Evolutionary conservation across 1,140 invertebrate species (phyloP).

Genomic region (Cardiocondyla obscurior): DNA sequence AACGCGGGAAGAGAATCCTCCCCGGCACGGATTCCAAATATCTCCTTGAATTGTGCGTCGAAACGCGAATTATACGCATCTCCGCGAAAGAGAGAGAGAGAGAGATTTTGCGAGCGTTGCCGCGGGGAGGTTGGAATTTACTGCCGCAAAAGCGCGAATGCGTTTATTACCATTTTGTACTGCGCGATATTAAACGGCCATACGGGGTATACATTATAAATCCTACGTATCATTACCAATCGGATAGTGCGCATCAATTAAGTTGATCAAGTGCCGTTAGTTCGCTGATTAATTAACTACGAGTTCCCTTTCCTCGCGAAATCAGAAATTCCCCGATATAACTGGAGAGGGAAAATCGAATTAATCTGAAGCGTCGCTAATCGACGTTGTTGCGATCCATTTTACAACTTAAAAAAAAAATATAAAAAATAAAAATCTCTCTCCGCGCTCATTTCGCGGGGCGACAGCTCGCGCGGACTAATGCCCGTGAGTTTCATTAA

Average conservation of each 20-base stretch:
- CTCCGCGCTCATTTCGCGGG: not conserved
- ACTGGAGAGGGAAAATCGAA: not conserved
- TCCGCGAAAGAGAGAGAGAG: conserved; percentile 8
- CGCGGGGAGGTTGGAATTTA: conserved; percentile 39
- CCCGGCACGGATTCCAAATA: conserved; percentile 66
- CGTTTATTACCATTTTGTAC: conserved; percentile 30
- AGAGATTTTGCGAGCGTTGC: conserved; percentile 61
- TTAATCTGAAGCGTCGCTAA: not conserved
- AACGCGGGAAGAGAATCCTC: conserved; percentile 64
- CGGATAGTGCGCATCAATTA: not conserved
- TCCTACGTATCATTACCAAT: conserved; percentile 3
- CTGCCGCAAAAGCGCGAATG: conserved; percentile 17
- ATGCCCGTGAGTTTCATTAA: conserved; percentile 69
- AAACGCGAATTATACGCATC: conserved; percentile 70
- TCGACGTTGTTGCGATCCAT: not conserved
- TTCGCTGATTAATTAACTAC: conserved; percentile 3
- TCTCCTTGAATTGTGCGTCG: conserved; percentile 65
- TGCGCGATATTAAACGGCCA: conserved; percentile 19
- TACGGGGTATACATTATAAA: conserved; percentile 8
- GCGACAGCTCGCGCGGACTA: not conserved
- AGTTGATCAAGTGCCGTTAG: conserved; percentile 1
- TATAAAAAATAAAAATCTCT: no score
- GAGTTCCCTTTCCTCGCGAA: not conserved
- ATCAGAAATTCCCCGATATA: not conserved
- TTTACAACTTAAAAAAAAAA: no score